Base-by-base conservation (phyloP, 2,797 vertebrate genomes). In the Sparus aurata region DNA sequence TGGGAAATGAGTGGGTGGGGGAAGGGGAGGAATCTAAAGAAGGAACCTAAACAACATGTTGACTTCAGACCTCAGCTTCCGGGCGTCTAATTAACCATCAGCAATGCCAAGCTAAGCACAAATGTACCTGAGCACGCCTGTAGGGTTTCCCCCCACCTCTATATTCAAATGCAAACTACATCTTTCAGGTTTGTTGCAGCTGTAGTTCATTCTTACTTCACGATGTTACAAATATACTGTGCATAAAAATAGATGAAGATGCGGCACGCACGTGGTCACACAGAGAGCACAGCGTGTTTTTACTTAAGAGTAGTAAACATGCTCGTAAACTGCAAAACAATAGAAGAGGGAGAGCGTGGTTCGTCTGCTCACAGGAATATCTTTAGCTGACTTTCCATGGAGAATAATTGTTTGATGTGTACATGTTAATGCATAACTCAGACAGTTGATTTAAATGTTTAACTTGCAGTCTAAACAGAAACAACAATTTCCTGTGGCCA, bases 1-100 rank as follows among this genome's bases (percentile, higher is more conserved):
- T 82, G 89, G 91, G 89, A 91, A 89, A 87, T 77, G 59, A 79
- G 84, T 58, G 63, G 76, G 69, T 27, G 46, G 58, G 13, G 43
- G 47, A 43, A 20, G 43, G 46, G 6, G 25, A 27, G 23, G 50
- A 5, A 63, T 79, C 47, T 69, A 30, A 67, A 64, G 76, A 69
- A 65, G 65, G 70, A 85, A 46, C 55, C 71, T 64, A 54, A 84
- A 87, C 75, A 88, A 80, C 89, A 88, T 75, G 79, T 86, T 79
- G 79, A 89, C 81, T 53, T 10, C 38, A 76, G 64, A 75, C 68
- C 45, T 22, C 27, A 61, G 67, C 80, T 61, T 85, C 78, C 54
- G 46, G 43, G 75, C 17, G 12, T 77, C 45, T 80, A 68, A 85
- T 83, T 74, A 38, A 64, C 52, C 25, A 4, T 59, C 50, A 75